Evolutionary conservation across 2,797 vertebrate genomes (phyloP).

Genomic region (Saxicola maurus): DNA sequence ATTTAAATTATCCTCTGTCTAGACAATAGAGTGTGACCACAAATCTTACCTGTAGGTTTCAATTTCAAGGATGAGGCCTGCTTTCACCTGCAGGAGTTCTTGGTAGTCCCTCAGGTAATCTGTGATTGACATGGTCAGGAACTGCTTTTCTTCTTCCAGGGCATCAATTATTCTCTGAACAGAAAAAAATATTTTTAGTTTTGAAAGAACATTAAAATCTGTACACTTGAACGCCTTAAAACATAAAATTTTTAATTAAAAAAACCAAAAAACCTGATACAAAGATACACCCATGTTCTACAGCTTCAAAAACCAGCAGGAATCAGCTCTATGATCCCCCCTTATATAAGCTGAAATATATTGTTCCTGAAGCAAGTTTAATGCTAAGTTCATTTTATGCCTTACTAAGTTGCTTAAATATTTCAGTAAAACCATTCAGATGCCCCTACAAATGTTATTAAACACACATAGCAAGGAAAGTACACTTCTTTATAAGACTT

Average conservation of each 20-base stretch:
- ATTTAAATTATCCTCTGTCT: not conserved
- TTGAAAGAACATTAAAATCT: not conserved
- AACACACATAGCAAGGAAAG: not conserved
- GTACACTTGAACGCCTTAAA: not conserved
- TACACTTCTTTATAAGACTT: not conserved
- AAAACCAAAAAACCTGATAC: not conserved
- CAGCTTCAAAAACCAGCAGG: not conserved
- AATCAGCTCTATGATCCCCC: not conserved
- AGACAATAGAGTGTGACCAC: not conserved
- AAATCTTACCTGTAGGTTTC: constrained; percentile 88
- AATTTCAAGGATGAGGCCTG: constrained; percentile 88
- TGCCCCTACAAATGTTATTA: not conserved
- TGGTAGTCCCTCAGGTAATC: constrained; percentile 86
- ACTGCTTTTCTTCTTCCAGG: constrained; percentile 84
- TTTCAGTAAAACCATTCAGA: not conserved
- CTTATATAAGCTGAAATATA: not conserved
- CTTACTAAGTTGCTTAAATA: not conserved
- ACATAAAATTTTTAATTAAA: not conserved
- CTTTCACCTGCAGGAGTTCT: constrained; percentile 89
- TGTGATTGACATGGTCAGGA: constrained; percentile 78
- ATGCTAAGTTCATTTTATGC: not conserved
- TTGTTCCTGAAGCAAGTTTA: not conserved
- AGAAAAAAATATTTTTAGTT: not conserved
- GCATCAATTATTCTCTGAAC: constrained; percentile 81
- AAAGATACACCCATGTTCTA: not conserved